phyloP scores from a whole-genome alignment of 2,888 invertebrate genomes.

The Rotaria socialis region DNA sequence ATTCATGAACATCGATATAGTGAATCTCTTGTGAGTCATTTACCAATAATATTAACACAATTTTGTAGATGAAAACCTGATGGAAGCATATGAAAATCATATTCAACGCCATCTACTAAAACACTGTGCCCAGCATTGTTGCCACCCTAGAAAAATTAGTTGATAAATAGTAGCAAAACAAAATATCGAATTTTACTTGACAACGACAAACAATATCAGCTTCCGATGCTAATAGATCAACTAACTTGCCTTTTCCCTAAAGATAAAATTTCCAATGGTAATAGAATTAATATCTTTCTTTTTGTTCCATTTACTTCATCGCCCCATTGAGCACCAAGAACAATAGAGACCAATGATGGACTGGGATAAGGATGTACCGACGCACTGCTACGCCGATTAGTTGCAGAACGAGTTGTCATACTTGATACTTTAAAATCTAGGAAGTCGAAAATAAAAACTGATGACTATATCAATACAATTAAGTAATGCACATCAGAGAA shows the following conservation, averaged over 20 bases:
- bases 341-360: conserved; percentile 66
- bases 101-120: conserved; percentile 84
- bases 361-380: conserved; percentile 38
- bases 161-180: conserved; percentile 52
- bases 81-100: conserved; percentile 94
- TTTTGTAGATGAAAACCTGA: conserved; percentile 88
- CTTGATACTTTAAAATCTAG: conserved; percentile 73
- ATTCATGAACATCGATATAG: background rate
- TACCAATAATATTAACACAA: conserved; percentile 86
- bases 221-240: conserved; percentile 44
- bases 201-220: conserved; percentile 45
- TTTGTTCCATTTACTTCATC: conserved; percentile 64
- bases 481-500: too few species aligned
- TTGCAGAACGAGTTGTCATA: conserved; percentile 66
- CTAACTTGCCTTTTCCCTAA: conserved; percentile 47
- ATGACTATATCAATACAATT: background rate
- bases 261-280: conserved; percentile 15
- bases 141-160: conserved; percentile 45
- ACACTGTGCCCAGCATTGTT: conserved; percentile 75
- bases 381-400: conserved; percentile 45
- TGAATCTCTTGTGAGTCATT: background rate
- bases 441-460: conserved; percentile 55
- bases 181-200: conserved; percentile 58
- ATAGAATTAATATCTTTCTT: background rate
- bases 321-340: conserved; percentile 47